A percentile compares a stretch with the other conserved stretches of the same genome.
These are phyloP conservation scores for Parasteatoda tepidariorum DNA, from an alignment of 1,140 invertebrate genomes.

Conservation along the genomic window DNA sequence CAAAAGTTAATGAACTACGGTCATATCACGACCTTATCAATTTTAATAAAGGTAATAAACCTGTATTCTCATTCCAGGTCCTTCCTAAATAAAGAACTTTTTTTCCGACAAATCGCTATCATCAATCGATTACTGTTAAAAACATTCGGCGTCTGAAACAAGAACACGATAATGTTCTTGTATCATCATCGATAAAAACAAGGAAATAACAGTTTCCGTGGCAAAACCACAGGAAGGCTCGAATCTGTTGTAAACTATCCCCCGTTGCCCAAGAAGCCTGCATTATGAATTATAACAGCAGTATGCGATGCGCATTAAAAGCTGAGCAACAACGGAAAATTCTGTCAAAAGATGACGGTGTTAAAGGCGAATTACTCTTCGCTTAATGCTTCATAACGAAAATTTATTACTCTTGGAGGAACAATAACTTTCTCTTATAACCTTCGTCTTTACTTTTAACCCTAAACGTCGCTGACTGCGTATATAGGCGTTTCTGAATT, in stretches of 20 bases:
- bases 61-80: too few relatives aligned
- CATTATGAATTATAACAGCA: constrained; percentile 41
- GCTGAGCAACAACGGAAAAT: constrained; percentile 41
- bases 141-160: neutral
- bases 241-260: neutral
- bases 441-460: constrained; percentile 49
- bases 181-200: neutral
- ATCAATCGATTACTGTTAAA: too few relatives aligned
- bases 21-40: too few relatives aligned
- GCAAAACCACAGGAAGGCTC: neutral
- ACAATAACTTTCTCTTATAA: constrained; percentile 57
- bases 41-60: too few relatives aligned
- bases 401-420: constrained; percentile 53
- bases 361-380: constrained; percentile 55
- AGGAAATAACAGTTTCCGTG: neutral
- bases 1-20: too few relatives aligned
- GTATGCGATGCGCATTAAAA: constrained; percentile 48
- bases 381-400: constrained; percentile 60
- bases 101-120: too few relatives aligned
- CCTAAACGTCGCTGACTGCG: constrained; percentile 54
- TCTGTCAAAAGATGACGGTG: constrained; percentile 56
- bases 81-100: too few relatives aligned
- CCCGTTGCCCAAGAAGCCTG: neutral
- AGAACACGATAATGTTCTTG: neutral
- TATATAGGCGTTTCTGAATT: constrained; percentile 47